Conservation (phyloP, 2,797 vertebrate species). For the Pseudochromis fuscus region DNA sequence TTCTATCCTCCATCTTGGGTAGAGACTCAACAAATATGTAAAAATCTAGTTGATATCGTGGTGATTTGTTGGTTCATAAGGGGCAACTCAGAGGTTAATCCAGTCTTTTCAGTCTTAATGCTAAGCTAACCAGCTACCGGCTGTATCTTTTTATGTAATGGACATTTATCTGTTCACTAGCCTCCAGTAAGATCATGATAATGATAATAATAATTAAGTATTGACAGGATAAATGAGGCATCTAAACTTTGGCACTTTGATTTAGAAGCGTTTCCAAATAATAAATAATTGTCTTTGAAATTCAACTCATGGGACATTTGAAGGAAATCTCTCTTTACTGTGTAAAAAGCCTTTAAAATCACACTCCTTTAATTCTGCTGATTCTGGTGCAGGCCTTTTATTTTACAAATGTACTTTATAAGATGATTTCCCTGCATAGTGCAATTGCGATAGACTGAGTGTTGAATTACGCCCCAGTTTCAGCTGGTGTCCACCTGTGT, state of each 20-base stretch:
- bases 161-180: no score
- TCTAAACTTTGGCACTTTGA: no score
- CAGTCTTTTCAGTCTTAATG: no score
- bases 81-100: no score
- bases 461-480: conserved; percentile 6
- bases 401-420: not conserved
- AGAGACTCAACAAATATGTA: not conserved
- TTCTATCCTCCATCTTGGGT: not conserved
- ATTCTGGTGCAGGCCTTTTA: not conserved
- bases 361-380: not conserved
- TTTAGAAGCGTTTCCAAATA: not conserved
- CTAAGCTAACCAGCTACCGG: no score
- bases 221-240: conserved; percentile 5
- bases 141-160: no score
- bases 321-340: not conserved
- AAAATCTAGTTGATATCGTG: not conserved
- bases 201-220: no score
- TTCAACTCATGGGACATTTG: not conserved
- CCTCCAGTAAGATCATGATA: no score
- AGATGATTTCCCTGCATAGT: not conserved
- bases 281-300: not conserved
- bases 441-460: not conserved
- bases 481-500: conserved; percentile 20
- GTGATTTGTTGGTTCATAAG: no score
- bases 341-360: not conserved